Evolutionary conservation across 2,113 vertebrate genomes (phyloP), one percentile per base, ranked within the genome.

Genomic region (Stegastes partitus): DNA sequence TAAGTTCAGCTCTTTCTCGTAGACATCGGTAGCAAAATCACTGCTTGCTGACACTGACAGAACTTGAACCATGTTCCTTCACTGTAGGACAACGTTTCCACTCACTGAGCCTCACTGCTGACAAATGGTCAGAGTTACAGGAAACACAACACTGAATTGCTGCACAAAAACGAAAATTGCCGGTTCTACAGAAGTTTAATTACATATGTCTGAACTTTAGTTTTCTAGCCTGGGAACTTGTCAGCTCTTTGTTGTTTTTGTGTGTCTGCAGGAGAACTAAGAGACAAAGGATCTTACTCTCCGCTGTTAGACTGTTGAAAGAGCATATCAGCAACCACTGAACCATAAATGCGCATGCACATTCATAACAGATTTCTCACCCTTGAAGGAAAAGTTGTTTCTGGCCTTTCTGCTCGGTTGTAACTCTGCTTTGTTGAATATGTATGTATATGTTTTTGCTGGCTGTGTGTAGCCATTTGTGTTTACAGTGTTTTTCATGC

Each of bases 151-250:
- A 37, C 34, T 22, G 58, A 23, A 26, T 64, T n/a, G 3, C 37
- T 53, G 34, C 61, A 71, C 22, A 68, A 18, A 58, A 62, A 49
- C 11, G 12, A 55, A 68, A 72, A 58, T 74, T 2, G 14, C 21
- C 21, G 25, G 26, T 23, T 81, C 26, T 73, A 34, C 44, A 50
- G 4, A 45, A 34, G 10, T 69, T 75, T 25, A 62, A 78, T 68
- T 66, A 0, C 83, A 80, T 22, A 47, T 19, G 11, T 65, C 31
- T 65, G 21, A 62, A 76, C 63, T 70, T 74, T 72, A 12, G 53
- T 66, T 45, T 77, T 68, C 53, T 22, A 18, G 11, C 28, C 55
- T 37, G 14, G 10, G 19, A 51, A 64, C 45, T 21, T 77, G 73
- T 58, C 44, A 51, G 18, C 56, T 34, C 37, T 28, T 50, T 42